A percentile compares a stretch with the other conserved stretches of the same genome.
phyloP scores from a whole-genome alignment of 2,888 invertebrate genomes.

The Pyralis farinalis region DNA sequence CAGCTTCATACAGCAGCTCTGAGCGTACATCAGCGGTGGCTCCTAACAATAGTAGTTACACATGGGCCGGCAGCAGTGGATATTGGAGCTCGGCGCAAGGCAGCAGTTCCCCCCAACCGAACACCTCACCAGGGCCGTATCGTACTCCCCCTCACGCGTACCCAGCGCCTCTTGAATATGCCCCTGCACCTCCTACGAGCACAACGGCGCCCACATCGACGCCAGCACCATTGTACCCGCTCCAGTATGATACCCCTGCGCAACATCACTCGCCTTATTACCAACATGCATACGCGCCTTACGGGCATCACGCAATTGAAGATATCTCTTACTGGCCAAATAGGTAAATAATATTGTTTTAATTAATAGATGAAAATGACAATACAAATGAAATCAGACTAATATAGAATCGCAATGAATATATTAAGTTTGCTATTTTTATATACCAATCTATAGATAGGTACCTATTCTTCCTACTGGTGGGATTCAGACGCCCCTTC shows the following conservation, averaged over 20 bases:
- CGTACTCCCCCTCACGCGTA: slow-evolving; percentile 71
- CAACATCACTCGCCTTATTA: slow-evolving; percentile 73
- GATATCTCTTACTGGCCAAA: slow-evolving; percentile 76
- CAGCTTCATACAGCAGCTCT: slow-evolving; percentile 62
- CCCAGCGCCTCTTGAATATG: slow-evolving; percentile 65
- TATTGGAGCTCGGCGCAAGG: slow-evolving; percentile 68
- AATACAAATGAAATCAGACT: no score
- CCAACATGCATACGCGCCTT: slow-evolving; percentile 72
- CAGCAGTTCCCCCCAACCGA: slow-evolving; percentile 61
- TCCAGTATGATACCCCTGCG: slow-evolving; percentile 63
- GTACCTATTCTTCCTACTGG: no score
- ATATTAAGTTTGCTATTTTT: no score
- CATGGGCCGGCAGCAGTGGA: slow-evolving; percentile 63
- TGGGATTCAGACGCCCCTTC: no score
- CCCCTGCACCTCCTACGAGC: slow-evolving; percentile 52
- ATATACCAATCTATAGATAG: no score
- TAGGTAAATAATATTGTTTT: slow-evolving; percentile 40
- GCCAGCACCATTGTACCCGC: slow-evolving; percentile 61
- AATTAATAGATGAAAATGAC: no score
- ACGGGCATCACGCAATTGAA: slow-evolving; percentile 72
- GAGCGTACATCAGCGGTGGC: slow-evolving; percentile 53
- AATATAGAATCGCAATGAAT: no score
- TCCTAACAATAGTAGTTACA: slow-evolving; percentile 60
- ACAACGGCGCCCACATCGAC: slow-evolving; percentile 50
- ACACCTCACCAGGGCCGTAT: slow-evolving; percentile 62